Evolutionary conservation across 2,113 vertebrate genomes (phyloP), one percentile per base, ranked within the genome.

Genomic region (Gnathonemus echidnorhynchus): DNA sequence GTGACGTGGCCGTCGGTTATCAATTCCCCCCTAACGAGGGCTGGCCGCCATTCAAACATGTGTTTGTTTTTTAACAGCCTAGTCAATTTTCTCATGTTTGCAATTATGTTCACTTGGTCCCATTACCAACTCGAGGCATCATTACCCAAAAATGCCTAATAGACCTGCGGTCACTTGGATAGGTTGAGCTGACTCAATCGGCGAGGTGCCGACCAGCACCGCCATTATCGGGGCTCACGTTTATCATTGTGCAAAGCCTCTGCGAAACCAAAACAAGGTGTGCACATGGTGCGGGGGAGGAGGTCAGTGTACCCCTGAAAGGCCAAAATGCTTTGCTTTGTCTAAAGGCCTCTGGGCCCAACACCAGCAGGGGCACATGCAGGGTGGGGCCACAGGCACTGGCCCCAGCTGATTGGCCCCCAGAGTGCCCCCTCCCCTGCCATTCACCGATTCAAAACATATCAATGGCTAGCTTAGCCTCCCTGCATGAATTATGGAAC

Each of bases 1-100:
- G 89, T 87, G 74, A 53, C n/a, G 7, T 46, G 87, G 27, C 58
- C 83, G 56, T 83, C 88, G 91, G 88, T 91, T 90, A 93, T 87
- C 91, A 92, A 92, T 92, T 88, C 90, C 21, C 91, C 91, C 21
- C 90, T 91, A 92, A 92, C 90, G 89, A 91, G 89, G 46, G 80
- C 90, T 94, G 94, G 94, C 92, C 35, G 3, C 11, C 83, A 89
- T 94, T 94, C 92, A 95, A 93, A 93, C 90, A 92, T 91, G 88
- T 93, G 92, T 92, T 94, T 95, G 91, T 93, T 94, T 94, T 94
- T 93, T 92, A 91, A 93, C 87, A 77, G 92, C 87, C 91, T 93
- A 90, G 90, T 93, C 92, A 93, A 52, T 93, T 92, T 45, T 85
- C 45, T n/a, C 89, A 93, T 92, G 92, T 90, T 93, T 91, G 92